Base-by-base conservation (phyloP, 2,113 vertebrate species). In the Saimiri boliviensis region DNA sequence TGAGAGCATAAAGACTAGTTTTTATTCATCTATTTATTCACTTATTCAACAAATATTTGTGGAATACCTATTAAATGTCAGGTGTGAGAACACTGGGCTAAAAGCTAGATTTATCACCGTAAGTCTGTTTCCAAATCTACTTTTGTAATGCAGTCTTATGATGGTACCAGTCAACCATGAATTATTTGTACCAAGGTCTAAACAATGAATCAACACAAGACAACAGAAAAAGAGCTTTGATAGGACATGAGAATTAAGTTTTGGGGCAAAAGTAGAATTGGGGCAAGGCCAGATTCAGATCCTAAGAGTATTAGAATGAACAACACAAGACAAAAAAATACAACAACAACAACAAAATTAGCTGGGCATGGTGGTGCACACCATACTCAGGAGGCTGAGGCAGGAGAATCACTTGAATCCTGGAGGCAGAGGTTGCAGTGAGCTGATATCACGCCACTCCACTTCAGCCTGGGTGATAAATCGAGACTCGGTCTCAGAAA, bases 1-100 rank as follows among this genome's bases (percentile, higher is more conserved):
- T 37, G 13, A 21, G 70, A 92, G 30, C 77, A 68, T 47, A 81
- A 81, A 80, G 37, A 86, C 19, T 40, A 20, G 7, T 81, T 95
- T 93, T 73, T 66, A 60, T 89, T 89, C 25, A 84, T 60, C 89
- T 40, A 74, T 86, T 40, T 91, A 84, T 60, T 80, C 42, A 79
- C 49, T 71, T 25, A 71, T 35, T 79, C 49, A 70, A n/a, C 16
- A 80, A 90, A 23, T 74, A 93, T 82, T 70, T 81, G 10, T 66
- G 74, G 52, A 93, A 86, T 12, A 13, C 9, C 73, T 45, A 20
- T 37, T 80, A 52, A 23, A 71, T 49, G 27, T 16, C 60, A 81
- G 32, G 10, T 73, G 10, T 12, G 77, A 42, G 42, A 70, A 60
- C 4, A 40, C 40, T 80, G 13, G 54, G 19, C 9, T 73, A 37